Conservation (phyloP, 2,797 vertebrate species). For the Heterohyrax brucei region DNA sequence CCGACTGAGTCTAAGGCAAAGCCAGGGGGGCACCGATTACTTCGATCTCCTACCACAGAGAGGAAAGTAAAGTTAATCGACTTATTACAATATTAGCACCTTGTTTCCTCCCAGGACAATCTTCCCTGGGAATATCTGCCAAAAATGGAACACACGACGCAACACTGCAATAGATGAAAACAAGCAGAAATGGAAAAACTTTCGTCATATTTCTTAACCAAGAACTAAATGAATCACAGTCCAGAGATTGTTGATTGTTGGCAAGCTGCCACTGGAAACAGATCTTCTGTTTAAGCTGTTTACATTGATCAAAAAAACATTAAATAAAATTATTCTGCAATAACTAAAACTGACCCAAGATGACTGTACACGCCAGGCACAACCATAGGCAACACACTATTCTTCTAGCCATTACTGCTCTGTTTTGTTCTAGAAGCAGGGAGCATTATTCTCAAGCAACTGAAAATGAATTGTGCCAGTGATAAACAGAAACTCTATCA, state of each 20-base stretch:
- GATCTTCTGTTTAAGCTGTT: slow-evolving; percentile 66
- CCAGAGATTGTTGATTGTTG: neutral
- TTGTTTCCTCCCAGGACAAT: neutral
- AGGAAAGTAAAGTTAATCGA: slow-evolving; percentile 69
- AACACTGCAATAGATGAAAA: slow-evolving; percentile 57
- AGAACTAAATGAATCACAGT: slow-evolving; percentile 53
- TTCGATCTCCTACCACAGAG: slow-evolving; percentile 93
- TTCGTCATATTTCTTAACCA: slow-evolving; percentile 3
- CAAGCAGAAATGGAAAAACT: slow-evolving; percentile 39
- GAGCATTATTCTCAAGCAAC: neutral
- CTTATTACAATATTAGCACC: slow-evolving; percentile 5
- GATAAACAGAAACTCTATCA: neutral
- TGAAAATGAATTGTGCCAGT: neutral
- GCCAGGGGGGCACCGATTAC: slow-evolving; percentile 96
- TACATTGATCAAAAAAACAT: slow-evolving; percentile 62
- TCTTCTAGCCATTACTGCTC: neutral
- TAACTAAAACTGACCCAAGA: slow-evolving; percentile 38
- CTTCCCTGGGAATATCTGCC: slow-evolving; percentile 18
- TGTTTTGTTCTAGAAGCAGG: slow-evolving; percentile 4
- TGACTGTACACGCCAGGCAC: neutral
- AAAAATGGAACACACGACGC: neutral
- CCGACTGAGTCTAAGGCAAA: slow-evolving; percentile 94
- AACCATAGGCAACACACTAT: neutral
- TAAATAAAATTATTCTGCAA: slow-evolving; percentile 47
- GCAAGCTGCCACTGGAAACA: slow-evolving; percentile 9